These are phyloP conservation scores for Falco concolor DNA, from an alignment of 2,797 vertebrate genomes.

Conservation along the genomic window DNA sequence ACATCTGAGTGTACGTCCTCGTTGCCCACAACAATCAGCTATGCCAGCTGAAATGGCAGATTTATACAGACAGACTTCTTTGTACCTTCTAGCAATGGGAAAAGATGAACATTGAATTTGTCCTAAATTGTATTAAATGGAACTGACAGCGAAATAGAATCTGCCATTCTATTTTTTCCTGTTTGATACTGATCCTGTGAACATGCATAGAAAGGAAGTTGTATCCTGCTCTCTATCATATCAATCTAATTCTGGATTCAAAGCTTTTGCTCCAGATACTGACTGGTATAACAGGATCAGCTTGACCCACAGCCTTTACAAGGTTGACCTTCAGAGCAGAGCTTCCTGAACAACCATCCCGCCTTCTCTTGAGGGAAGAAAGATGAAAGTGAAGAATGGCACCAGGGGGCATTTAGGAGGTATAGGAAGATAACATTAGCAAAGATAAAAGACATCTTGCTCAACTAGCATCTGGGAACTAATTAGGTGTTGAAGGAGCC, in stretches of 20 bases:
- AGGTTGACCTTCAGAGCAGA: slow-evolving; percentile 24
- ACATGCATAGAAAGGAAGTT: background rate
- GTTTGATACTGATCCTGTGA: background rate
- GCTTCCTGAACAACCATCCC: slow-evolving; percentile 51
- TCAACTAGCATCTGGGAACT: slow-evolving; percentile 56
- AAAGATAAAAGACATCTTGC: slow-evolving; percentile 56
- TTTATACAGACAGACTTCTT: background rate
- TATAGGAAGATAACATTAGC: slow-evolving; percentile 45
- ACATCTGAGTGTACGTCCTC: background rate
- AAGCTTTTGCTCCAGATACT: background rate
- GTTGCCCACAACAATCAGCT: background rate
- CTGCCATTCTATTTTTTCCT: background rate
- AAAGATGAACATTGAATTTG: background rate
- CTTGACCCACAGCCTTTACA: slow-evolving; percentile 50
- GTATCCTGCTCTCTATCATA: background rate
- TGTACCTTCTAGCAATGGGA: background rate
- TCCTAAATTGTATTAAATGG: background rate
- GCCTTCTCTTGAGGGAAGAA: slow-evolving; percentile 5
- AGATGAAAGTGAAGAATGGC: slow-evolving; percentile 41
- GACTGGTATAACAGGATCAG: background rate
- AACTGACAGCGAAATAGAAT: background rate
- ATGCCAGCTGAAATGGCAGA: background rate
- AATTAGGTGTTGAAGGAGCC: slow-evolving; percentile 68
- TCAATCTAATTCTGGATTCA: slow-evolving; percentile 39
- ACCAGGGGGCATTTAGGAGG: slow-evolving; percentile 24